phyloP scores from a whole-genome alignment of 2,113 vertebrate species.

The Leptodactylus fuscus region DNA sequence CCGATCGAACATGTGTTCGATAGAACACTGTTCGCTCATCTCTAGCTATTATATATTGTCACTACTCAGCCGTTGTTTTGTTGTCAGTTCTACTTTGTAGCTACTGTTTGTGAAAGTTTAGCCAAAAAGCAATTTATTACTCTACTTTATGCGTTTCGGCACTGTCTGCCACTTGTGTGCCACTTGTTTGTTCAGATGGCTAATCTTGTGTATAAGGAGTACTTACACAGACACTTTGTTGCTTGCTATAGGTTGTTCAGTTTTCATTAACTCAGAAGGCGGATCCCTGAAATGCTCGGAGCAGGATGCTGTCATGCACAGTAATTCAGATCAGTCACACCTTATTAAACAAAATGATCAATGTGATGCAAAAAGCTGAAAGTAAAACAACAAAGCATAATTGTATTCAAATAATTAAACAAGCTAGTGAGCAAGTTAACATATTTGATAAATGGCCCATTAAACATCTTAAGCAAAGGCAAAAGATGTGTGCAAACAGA shows the following conservation, averaged over 20 bases:
- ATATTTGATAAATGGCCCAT: constrained; percentile 43
- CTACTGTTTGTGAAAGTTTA: neutral
- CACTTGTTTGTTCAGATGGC: constrained; percentile 23
- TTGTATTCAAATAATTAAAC: constrained; percentile 44
- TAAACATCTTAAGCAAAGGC: constrained; percentile 27
- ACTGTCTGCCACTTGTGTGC: constrained; percentile 16
- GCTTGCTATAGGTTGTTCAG: neutral
- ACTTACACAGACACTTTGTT: constrained; percentile 26
- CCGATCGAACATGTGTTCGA: too few relatives aligned
- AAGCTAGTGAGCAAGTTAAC: constrained; percentile 10
- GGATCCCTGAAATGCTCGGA: neutral
- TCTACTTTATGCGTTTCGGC: neutral
- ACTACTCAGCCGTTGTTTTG: neutral
- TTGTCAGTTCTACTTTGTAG: neutral
- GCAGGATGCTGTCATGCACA: constrained; percentile 31
- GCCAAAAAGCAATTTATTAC: neutral
- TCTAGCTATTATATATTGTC: neutral
- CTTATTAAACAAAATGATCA: constrained; percentile 58
- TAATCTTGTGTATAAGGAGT: constrained; percentile 11
- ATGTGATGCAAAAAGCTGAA: constrained; percentile 40
- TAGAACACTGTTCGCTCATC: too few relatives aligned
- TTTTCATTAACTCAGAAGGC: constrained; percentile 30
- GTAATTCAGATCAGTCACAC: constrained; percentile 55
- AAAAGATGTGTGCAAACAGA: neutral
- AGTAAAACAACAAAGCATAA: constrained; percentile 50